Percentiles rank a stretch among this genome's conserved stretches.
Conservation (phyloP, 2,888 invertebrate genomes). For the Lasius platythorax region DNA sequence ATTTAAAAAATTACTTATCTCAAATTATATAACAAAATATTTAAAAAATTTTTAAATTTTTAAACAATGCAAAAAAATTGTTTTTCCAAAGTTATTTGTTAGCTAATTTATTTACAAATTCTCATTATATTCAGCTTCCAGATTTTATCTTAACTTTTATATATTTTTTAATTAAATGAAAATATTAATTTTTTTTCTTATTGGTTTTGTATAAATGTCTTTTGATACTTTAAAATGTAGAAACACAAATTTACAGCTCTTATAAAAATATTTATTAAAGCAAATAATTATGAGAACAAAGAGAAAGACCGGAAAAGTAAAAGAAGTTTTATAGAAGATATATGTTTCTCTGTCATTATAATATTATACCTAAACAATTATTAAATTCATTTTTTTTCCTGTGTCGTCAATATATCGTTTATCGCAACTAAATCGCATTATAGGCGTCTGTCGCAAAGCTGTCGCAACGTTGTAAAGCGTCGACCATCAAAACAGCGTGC, state of each 20-base stretch:
- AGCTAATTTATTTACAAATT: neutral
- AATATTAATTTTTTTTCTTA: neutral
- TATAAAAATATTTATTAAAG: neutral
- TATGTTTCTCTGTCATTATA: neutral
- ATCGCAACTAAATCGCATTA: constrained; percentile 27
- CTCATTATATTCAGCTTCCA: neutral
- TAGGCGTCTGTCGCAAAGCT: constrained; percentile 21
- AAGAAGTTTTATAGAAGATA: neutral
- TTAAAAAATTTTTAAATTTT: neutral
- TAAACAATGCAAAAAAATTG: neutral
- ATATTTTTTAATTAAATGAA: neutral
- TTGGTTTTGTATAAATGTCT: neutral
- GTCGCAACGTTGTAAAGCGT: constrained; percentile 46
- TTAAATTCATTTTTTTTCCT: neutral
- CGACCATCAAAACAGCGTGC: constrained; percentile 36
- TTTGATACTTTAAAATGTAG: neutral
- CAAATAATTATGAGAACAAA: constrained; percentile 9
- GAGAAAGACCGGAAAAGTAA: neutral
- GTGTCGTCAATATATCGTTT: neutral
- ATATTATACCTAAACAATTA: neutral
- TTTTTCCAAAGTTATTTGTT: neutral
- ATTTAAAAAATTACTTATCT: neutral
- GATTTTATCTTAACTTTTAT: neutral
- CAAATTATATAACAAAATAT: neutral
- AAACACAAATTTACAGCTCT: neutral